Evolutionary conservation across 2,888 invertebrate species (phyloP).

Genomic region (Amiota communis): DNA sequence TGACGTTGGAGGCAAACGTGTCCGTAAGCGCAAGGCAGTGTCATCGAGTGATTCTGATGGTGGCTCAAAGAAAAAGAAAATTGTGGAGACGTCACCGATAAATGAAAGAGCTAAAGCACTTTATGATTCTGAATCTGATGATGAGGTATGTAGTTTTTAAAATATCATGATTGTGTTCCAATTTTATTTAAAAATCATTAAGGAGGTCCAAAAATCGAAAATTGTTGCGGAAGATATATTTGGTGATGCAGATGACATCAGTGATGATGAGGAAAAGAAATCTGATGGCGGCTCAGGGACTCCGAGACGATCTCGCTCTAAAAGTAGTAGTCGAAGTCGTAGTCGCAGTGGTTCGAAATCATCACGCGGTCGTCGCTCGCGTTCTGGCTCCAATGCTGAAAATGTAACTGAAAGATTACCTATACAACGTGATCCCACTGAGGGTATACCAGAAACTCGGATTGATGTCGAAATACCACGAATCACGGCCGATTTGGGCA

Average conservation of each 20-base stretch:
- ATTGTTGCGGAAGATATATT: slow-evolving; percentile 85
- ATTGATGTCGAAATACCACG: slow-evolving; percentile 98
- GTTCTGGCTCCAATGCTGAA: slow-evolving; percentile 57
- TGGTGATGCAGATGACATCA: slow-evolving; percentile 95
- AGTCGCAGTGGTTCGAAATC: slow-evolving; percentile 28
- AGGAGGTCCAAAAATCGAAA: slow-evolving; percentile 48
- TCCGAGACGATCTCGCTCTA: slow-evolving; percentile 51
- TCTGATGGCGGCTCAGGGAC: slow-evolving; percentile 59
- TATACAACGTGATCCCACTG: slow-evolving; percentile 59
- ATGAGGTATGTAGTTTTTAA: slow-evolving; percentile 68
- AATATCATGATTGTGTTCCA: neutral
- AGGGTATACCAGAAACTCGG: slow-evolving; percentile 84
- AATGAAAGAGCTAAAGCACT: slow-evolving; percentile 76
- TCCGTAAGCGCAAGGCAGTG: slow-evolving; percentile 12
- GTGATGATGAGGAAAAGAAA: slow-evolving; percentile 79
- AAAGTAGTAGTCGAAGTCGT: slow-evolving; percentile 60
- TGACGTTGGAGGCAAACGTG: slow-evolving; percentile 57
- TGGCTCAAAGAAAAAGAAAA: slow-evolving; percentile 56
- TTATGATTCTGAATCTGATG: slow-evolving; percentile 82
- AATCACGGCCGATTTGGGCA: slow-evolving; percentile 92
- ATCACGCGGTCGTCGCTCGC: slow-evolving; percentile 45
- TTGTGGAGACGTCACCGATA: slow-evolving; percentile 45
- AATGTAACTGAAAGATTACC: slow-evolving; percentile 42
- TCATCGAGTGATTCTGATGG: slow-evolving; percentile 75
- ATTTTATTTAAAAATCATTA: neutral